Conservation (phyloP, 2,113 vertebrate genomes). For the Myotis davidii region DNA sequence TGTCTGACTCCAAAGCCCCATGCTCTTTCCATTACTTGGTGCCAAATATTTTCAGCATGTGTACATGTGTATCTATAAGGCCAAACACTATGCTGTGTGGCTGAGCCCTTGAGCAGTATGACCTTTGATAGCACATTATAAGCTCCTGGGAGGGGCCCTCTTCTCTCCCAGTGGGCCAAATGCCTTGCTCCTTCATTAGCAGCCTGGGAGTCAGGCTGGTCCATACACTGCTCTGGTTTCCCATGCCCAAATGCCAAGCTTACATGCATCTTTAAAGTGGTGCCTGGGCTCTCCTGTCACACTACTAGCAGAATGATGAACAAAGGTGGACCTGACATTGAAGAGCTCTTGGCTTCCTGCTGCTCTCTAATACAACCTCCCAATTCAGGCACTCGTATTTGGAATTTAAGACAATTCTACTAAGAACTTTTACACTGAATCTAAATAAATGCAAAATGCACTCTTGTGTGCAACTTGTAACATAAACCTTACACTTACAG, state of each 20-base stretch:
- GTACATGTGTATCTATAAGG: not conserved
- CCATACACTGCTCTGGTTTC: not conserved
- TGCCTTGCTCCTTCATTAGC: slow-evolving; percentile 19
- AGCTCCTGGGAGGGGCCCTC: not conserved
- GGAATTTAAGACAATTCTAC: not conserved
- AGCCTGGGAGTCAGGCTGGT: not conserved
- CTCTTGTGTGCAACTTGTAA: not conserved
- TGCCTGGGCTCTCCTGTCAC: not conserved
- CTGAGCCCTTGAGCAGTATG: not conserved
- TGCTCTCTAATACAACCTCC: not conserved
- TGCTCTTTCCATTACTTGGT: not conserved
- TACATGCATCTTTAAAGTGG: not conserved
- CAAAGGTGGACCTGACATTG: not conserved
- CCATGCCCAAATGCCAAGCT: not conserved
- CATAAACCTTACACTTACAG: not conserved
- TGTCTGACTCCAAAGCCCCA: not conserved
- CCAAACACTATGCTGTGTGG: not conserved
- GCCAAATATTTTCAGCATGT: not conserved
- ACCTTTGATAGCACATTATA: not conserved
- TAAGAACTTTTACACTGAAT: not conserved
- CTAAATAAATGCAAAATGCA: not conserved
- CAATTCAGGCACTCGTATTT: not conserved
- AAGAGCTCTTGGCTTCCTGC: not conserved
- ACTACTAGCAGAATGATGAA: not conserved
- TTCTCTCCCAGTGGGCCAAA: not conserved